A percentile compares a stretch with the other conserved stretches of the same genome.
Conservation (phyloP, 1,140 invertebrate species). For the Zophobas morio region DNA sequence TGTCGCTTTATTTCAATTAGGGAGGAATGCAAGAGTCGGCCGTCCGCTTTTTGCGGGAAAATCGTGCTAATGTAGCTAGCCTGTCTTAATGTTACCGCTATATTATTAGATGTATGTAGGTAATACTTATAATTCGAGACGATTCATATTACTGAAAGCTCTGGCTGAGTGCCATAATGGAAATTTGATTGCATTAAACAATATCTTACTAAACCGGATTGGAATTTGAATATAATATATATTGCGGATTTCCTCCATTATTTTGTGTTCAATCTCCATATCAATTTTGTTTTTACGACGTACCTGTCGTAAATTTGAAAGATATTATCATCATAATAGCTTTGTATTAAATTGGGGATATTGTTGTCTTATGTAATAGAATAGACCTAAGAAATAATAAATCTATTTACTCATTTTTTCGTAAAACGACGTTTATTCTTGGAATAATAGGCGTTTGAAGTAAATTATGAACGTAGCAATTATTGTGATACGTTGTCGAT, state of each 20-base stretch:
- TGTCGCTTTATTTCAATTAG: conserved; percentile 28
- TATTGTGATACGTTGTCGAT: too few relatives aligned
- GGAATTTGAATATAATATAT: background rate
- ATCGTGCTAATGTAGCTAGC: conserved; percentile 6
- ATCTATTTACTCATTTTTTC: too few relatives aligned
- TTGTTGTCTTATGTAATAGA: too few relatives aligned
- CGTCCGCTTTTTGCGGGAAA: conserved; percentile 14
- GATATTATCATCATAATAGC: too few relatives aligned
- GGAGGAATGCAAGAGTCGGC: background rate
- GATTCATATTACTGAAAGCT: conserved; percentile 9
- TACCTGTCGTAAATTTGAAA: too few relatives aligned
- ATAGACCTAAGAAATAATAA: too few relatives aligned
- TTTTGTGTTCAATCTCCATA: background rate
- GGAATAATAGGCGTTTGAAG: too few relatives aligned
- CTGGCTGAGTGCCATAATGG: conserved; percentile 4
- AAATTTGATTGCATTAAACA: conserved; percentile 4
- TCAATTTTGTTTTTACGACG: too few relatives aligned
- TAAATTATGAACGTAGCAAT: too few relatives aligned
- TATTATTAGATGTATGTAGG: conserved; percentile 4
- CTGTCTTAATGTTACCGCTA: conserved; percentile 4
- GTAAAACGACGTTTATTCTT: too few relatives aligned
- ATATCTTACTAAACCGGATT: background rate
- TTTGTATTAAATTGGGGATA: too few relatives aligned
- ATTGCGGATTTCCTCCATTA: background rate
- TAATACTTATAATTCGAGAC: background rate